A percentile compares a stretch with the other conserved stretches of the same genome.
Evolutionary conservation across 2,888 invertebrate species (phyloP).

Genomic region (Drosophila differens): DNA sequence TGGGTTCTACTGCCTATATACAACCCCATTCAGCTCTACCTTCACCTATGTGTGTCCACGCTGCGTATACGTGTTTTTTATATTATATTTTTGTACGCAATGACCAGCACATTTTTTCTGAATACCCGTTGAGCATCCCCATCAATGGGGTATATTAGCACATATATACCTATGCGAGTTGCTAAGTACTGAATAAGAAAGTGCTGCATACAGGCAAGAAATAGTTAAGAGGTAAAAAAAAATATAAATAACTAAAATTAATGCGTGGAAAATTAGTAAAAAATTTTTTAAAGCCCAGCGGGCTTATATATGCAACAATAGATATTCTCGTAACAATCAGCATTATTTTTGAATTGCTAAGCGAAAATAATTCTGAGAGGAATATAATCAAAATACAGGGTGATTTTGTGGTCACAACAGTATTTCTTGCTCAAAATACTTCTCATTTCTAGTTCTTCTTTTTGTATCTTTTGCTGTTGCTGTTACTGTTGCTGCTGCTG

Average conservation of each 20-base stretch:
- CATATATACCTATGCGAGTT: background rate
- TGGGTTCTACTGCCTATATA: background rate
- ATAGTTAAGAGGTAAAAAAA: background rate
- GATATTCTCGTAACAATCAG: background rate
- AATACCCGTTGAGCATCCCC: background rate
- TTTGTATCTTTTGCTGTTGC: background rate
- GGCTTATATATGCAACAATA: background rate
- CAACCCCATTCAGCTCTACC: slow-evolving; percentile 8
- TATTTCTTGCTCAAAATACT: background rate
- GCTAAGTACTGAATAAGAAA: background rate
- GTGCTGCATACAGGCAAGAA: background rate
- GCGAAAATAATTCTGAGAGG: background rate
- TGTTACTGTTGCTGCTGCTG: slow-evolving; percentile 9
- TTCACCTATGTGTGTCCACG: slow-evolving; percentile 26
- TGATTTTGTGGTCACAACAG: slow-evolving; percentile 1
- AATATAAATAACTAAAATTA: background rate
- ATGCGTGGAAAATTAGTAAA: background rate
- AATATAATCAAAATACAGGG: background rate
- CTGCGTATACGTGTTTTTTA: slow-evolving; percentile 42
- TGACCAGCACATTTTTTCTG: slow-evolving; percentile 55
- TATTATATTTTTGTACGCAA: slow-evolving; percentile 35
- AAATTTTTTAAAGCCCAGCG: background rate
- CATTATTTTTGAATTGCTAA: background rate
- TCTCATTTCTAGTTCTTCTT: slow-evolving; percentile 11
- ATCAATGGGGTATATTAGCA: slow-evolving; percentile 9